Conservation (phyloP, 2,888 invertebrate genomes). For the Saturnia pavonia region DNA sequence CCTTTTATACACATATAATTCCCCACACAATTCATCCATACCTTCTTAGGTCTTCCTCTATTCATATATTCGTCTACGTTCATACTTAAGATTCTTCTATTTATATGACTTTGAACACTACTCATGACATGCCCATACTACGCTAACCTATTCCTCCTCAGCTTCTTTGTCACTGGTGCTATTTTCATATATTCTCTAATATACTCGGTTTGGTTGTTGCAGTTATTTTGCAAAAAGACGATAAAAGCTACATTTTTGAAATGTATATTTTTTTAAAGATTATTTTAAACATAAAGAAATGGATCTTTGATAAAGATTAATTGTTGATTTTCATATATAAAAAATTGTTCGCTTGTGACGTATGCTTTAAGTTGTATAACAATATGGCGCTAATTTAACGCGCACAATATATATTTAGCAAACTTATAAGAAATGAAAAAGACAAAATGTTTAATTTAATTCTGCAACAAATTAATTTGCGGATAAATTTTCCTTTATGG, state of each 20-base stretch:
- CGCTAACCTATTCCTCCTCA: too few species aligned
- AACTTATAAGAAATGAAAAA: neutral
- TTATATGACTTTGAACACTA: too few species aligned
- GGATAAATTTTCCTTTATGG: slow-evolving; percentile 79
- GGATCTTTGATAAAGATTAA: too few species aligned
- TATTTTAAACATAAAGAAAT: too few species aligned
- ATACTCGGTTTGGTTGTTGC: neutral
- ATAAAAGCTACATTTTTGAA: neutral
- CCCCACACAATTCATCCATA: too few species aligned
- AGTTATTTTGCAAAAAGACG: neutral
- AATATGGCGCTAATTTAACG: neutral
- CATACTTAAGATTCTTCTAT: too few species aligned
- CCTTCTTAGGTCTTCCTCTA: too few species aligned
- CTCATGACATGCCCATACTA: too few species aligned
- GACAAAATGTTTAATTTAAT: slow-evolving; percentile 54
- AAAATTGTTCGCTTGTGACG: neutral
- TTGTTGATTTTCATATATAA: neutral
- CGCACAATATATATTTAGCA: neutral
- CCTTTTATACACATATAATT: too few species aligned
- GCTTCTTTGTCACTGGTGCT: too few species aligned
- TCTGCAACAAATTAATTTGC: slow-evolving; percentile 77
- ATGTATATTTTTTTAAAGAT: neutral
- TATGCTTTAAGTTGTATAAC: neutral
- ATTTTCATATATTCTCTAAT: too few species aligned
- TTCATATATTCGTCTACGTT: too few species aligned